phyloP scores from a whole-genome alignment of 2,797 vertebrate species.

The Rhynchonycteris naso region DNA sequence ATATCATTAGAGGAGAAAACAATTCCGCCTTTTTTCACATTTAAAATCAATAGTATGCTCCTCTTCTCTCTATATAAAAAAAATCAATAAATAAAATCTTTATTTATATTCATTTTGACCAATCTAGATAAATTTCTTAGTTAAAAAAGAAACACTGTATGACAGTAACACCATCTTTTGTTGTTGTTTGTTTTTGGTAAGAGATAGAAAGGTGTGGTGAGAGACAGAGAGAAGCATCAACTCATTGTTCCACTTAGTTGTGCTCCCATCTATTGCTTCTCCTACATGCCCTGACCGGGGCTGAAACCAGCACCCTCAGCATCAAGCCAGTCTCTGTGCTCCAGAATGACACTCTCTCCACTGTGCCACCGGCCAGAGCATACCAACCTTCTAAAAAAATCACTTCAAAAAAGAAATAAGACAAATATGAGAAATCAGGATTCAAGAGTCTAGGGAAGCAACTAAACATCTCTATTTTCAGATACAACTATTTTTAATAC shows the following conservation, averaged over 20 bases:
- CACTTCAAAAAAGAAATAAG: neutral
- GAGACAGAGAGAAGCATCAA: neutral
- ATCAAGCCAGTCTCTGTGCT: no score
- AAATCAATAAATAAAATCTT: no score
- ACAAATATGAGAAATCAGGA: neutral
- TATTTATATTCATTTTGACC: conserved; percentile 37
- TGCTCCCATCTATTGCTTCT: no score
- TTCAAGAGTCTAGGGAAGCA: neutral
- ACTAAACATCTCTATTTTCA: neutral
- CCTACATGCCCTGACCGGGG: no score
- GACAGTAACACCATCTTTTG: neutral
- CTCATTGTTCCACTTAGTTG: no score
- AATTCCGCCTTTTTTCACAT: conserved; percentile 41
- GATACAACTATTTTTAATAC: neutral
- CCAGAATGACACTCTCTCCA: no score
- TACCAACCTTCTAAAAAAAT: neutral
- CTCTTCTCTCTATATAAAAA: no score
- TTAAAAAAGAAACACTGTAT: neutral
- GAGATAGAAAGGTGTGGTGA: no score
- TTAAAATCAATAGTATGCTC: neutral
- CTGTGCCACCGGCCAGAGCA: no score
- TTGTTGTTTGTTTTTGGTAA: no score
- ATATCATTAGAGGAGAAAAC: neutral
- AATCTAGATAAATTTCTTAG: neutral
- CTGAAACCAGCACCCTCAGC: no score